phyloP scores from a whole-genome alignment of 2,113 vertebrate species.

The Calyptomena viridis region DNA sequence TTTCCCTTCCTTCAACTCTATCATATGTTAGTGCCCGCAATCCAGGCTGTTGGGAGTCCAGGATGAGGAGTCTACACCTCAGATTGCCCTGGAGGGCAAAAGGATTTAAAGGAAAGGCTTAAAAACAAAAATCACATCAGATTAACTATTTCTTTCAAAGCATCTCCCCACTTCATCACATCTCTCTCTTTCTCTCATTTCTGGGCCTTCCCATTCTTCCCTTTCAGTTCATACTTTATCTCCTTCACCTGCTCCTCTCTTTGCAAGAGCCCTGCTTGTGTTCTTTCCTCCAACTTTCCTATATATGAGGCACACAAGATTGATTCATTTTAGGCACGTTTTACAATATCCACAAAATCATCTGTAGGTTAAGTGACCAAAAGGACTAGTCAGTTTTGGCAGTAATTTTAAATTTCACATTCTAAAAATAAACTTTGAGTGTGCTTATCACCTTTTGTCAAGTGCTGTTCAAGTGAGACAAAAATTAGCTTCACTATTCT shows the following conservation, averaged over 20 bases:
- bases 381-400: not conserved
- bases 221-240: not conserved
- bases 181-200: not conserved
- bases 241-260: not conserved
- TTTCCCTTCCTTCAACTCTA: not conserved
- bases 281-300: not conserved
- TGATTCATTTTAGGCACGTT: not conserved
- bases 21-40: not conserved
- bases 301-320: not conserved
- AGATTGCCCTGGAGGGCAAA: too few species aligned
- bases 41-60: too few species aligned
- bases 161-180: not conserved
- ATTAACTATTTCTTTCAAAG: not conserved
- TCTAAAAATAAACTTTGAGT: constrained; percentile 6
- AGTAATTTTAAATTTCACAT: not conserved
- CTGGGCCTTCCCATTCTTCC: not conserved
- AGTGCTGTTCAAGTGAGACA: not conserved
- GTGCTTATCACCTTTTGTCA: not conserved
- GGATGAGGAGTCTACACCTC: too few species aligned
- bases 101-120: not conserved
- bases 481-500: not conserved
- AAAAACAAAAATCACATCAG: not conserved
- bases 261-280: not conserved
- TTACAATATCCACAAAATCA: not conserved
- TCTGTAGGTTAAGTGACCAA: not conserved